These are phyloP conservation scores for Drosophila neocordata DNA, from an alignment of 1,140 invertebrate species.

Conservation along the genomic window DNA sequence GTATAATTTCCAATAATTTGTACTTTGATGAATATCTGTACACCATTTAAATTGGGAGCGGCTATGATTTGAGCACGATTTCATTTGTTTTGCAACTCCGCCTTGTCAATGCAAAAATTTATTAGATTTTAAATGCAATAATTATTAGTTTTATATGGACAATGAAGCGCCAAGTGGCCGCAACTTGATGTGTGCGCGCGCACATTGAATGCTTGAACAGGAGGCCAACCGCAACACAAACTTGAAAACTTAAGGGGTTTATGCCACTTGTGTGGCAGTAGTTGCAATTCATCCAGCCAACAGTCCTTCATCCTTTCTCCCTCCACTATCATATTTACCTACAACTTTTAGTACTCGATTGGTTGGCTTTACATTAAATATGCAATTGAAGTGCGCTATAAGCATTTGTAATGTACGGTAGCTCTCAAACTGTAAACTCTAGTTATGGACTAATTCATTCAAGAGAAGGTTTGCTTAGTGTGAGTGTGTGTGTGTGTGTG, in stretches of 20 bases:
- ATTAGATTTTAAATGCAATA: conserved; percentile 82
- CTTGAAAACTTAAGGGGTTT: conserved; percentile 13
- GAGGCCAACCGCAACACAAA: conserved; percentile 22
- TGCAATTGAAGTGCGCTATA: conserved; percentile 32
- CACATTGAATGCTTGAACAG: conserved; percentile 63
- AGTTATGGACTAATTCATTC: conserved; percentile 66
- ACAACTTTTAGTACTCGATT: not conserved
- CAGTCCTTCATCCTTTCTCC: not conserved
- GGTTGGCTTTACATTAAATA: conserved; percentile 51
- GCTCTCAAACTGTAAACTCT: conserved; percentile 70
- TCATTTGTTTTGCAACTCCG: conserved; percentile 47
- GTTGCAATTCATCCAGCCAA: conserved; percentile 10
- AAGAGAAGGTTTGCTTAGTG: conserved; percentile 41
- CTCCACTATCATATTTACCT: not conserved
- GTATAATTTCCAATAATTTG: not conserved
- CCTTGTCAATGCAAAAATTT: conserved; percentile 77
- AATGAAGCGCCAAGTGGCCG: conserved; percentile 68
- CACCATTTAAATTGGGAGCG: conserved; percentile 72
- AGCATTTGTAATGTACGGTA: conserved; percentile 41
- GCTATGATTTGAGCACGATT: conserved; percentile 28
- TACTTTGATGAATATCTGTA: conserved; percentile 40
- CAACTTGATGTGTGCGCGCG: conserved; percentile 33
- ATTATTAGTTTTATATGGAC: conserved; percentile 81
- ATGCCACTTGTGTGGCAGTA: conserved; percentile 53
- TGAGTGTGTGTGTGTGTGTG: conserved; percentile 12